Percentiles rank a stretch among this genome's conserved stretches.
phyloP scores from a whole-genome alignment of 1,140 invertebrate species.

The Pogonomyrmex californicus region DNA sequence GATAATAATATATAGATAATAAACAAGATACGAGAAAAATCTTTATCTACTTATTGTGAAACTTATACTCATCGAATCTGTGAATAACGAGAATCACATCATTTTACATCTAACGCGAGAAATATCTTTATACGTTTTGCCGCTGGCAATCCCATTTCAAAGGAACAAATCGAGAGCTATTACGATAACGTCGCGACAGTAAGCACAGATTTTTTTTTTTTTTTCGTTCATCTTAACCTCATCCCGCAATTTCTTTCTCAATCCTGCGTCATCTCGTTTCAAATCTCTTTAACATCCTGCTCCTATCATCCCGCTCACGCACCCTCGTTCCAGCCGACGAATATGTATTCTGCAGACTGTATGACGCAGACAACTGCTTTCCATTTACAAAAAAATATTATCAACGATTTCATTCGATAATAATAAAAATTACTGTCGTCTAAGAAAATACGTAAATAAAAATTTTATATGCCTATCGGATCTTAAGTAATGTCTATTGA shows the following conservation, averaged over 20 bases:
- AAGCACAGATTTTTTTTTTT: background rate
- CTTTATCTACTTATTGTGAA: background rate
- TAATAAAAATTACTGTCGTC: background rate
- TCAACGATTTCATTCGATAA: background rate
- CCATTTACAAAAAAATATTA: background rate
- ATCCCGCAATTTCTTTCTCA: constrained; percentile 20
- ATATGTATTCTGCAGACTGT: background rate
- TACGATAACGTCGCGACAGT: background rate
- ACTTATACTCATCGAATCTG: constrained; percentile 4
- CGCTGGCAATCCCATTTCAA: constrained; percentile 29
- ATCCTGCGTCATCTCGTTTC: background rate
- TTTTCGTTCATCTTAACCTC: background rate
- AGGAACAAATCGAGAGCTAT: background rate
- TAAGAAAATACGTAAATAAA: background rate
- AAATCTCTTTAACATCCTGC: background rate
- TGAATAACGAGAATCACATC: constrained; percentile 23
- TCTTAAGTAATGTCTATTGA: background rate
- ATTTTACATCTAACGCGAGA: constrained; percentile 37
- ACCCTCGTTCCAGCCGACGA: background rate
- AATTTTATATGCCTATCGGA: background rate
- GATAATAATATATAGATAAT: background rate
- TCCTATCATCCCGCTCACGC: background rate
- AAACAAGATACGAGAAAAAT: background rate
- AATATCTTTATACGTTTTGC: constrained; percentile 5
- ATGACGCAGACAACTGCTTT: background rate